A percentile compares a stretch with the other conserved stretches of the same genome.
phyloP scores from a whole-genome alignment of 2,888 invertebrate species.

The Hypselothyrea guttata region DNA sequence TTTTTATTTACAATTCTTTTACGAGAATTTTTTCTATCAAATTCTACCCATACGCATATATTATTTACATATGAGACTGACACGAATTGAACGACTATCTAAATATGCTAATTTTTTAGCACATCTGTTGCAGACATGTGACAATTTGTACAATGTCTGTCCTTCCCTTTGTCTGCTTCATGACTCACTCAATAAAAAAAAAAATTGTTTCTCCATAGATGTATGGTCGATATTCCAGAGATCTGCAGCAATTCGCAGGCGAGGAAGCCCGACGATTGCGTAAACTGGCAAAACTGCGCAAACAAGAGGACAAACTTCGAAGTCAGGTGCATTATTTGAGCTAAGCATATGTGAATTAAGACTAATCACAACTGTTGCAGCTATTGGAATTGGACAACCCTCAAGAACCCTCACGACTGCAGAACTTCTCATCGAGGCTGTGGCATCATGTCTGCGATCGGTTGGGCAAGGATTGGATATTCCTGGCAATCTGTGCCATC shows the following conservation, averaged over 20 bases:
- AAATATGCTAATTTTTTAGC: conserved; percentile 43
- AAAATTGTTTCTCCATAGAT: conserved; percentile 68
- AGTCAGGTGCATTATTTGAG: conserved; percentile 83
- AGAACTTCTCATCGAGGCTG: conserved; percentile 85
- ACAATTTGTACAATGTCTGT: conserved; percentile 25
- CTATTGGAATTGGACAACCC: conserved; percentile 83
- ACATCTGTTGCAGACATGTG: conserved; percentile 34
- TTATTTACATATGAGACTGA: conserved; percentile 8
- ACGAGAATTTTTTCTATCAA: conserved; percentile 15
- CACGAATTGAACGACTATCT: conserved; percentile 28
- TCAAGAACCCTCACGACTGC: conserved; percentile 78
- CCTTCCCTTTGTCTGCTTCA: conserved; percentile 4
- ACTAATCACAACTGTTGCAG: conserved; percentile 1
- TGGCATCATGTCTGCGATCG: conserved; percentile 94
- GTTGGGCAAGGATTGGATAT: conserved; percentile 97
- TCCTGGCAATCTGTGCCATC: conserved; percentile 87
- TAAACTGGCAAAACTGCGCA: conserved; percentile 87
- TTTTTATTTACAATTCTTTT: conserved; percentile 44
- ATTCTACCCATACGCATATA: neutral
- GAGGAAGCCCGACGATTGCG: conserved; percentile 93
- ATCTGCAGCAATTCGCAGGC: conserved; percentile 95
- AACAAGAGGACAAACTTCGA: conserved; percentile 87
- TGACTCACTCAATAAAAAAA: neutral
- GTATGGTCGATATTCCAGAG: conserved; percentile 87
- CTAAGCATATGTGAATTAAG: neutral